Base-by-base conservation (phyloP, 2,113 vertebrate species). In the Calyptommatus sinebrachiatus region DNA sequence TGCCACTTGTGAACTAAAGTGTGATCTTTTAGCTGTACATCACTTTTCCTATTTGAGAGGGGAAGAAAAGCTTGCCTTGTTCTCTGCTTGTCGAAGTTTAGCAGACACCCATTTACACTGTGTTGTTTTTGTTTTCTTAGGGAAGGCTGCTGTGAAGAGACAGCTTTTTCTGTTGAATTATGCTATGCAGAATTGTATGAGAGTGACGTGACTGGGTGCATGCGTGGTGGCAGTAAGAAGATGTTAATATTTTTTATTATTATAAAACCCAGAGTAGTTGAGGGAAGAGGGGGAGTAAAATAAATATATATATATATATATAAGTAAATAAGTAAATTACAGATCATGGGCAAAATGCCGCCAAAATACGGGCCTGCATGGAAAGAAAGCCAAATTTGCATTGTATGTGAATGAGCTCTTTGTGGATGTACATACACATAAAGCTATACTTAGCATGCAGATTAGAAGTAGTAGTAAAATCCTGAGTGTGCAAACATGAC, bases 361-460 rank as follows among this genome's bases (percentile, higher is more conserved):
- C 5, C 35, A 41, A 41, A 41, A 41, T 41, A 41, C 35, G 5
- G 5, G 35, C 35, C 35, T 41, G 35, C 35, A 5, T 1, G 0
- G 1, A 7, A 69, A 50, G 41, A 41, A 73, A 53, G 69, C 69
- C 0, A 0, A 79, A 73, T 29, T 83, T 76, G 79, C 65, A 0
- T 0, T 21, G 35, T 76, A 85, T 79, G 79, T 1, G 0, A 0
- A 0, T 57, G 24, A 0, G 84, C 14, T 20, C 48, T 53, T 8
- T 66, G 22, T 20, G 35, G 12, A 26, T 6, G 8, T 8, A 62
- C n/a, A 16, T 8, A 62, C n/a, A 31, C 20, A 5, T 4, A 61
- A 21, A 62, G 16, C 20, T 57, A 20, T 18, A n/a, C 35, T 35
- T 35, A 76, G 29, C 11, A 12, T 35, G 26, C 8, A 41, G 5